Conservation (phyloP, 2,888 invertebrate species). For the Odontocolon sp. region DNA sequence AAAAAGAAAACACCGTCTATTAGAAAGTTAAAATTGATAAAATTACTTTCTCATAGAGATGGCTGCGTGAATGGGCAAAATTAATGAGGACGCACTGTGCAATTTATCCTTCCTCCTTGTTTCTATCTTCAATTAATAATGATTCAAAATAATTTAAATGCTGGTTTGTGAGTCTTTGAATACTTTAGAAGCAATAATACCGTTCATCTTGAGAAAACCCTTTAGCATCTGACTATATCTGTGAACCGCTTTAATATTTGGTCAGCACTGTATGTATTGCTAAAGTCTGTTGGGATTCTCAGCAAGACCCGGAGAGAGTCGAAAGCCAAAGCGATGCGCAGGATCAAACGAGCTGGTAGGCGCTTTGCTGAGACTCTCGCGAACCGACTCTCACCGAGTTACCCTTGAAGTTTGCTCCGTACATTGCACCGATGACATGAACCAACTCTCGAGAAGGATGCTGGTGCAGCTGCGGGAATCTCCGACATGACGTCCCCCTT, state of each 20-base stretch:
- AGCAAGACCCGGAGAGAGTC: background rate
- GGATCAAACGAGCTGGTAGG: slow-evolving; percentile 39
- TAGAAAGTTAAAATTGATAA: no score
- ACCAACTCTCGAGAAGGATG: slow-evolving; percentile 26
- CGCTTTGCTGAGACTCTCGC: slow-evolving; percentile 16
- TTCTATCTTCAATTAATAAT: no score
- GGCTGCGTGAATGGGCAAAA: no score
- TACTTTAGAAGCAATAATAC: background rate
- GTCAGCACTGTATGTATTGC: background rate
- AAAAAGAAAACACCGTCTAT: no score
- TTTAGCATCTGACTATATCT: background rate
- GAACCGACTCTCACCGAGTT: slow-evolving; percentile 19
- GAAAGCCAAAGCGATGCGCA: slow-evolving; percentile 29
- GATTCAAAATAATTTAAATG: no score
- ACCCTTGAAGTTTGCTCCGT: slow-evolving; percentile 28
- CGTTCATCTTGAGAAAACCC: background rate
- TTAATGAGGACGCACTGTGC: no score
- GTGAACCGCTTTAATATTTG: background rate
- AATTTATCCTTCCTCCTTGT: no score
- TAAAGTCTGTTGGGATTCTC: background rate
- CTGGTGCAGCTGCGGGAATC: slow-evolving; percentile 5
- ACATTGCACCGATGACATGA: slow-evolving; percentile 30
- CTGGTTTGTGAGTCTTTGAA: background rate
- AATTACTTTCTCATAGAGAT: no score
- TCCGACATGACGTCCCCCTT: slow-evolving; percentile 28